Evolutionary conservation across 2,113 vertebrate genomes (phyloP), one percentile per base, ranked within the genome.

Genomic region (Halichoeres trimaculatus): DNA sequence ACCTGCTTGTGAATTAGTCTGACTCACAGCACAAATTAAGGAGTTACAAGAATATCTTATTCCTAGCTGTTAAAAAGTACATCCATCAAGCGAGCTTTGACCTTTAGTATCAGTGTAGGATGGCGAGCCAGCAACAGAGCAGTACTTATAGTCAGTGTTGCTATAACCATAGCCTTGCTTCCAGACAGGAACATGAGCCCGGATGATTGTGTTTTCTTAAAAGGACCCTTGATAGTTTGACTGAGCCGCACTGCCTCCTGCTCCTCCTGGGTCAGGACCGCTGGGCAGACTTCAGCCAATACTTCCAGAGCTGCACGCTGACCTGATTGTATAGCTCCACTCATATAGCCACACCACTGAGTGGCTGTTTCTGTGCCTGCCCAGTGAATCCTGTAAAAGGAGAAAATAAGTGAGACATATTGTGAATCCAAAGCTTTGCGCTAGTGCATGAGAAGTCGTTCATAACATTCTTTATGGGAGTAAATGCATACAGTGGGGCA

Each of bases 351-450:
- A 13, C 93, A 93, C 93, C 93, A 94, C 41, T 73, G 77, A 14
- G 91, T 94, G 36, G 93, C 93, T 1, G 93, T 95, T 70, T 94
- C 94, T 0, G 93, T 94, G 43, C 94, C 93, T 4, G 91, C 92
- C 93, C 93, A 95, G 30, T 92, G 82, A 57, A 94, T 90, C 88
- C 93, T 94, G 78, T 5, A 65, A 71, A 77, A 35, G 10, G 45
- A 53, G 20, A 43, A 54, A 51, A 62, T 26, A 20, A 10, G 8
- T 40, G 19, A 69, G 26, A 1, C 48, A 5, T 10, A 41, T 3
- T 16, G 5, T 23, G 3, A 64, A 56, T 12, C 34, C 8, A 19
- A 22, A 12, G 9, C 10, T 59, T 14, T 19, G 16, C 62, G 41
- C 52, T 30, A 11, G 23, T 48, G 14, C 10, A 24, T 23, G 26